Percentiles rank a stretch among this genome's conserved stretches.
Evolutionary conservation across 2,888 invertebrate species (phyloP).

Genomic region (Neria commutata): DNA sequence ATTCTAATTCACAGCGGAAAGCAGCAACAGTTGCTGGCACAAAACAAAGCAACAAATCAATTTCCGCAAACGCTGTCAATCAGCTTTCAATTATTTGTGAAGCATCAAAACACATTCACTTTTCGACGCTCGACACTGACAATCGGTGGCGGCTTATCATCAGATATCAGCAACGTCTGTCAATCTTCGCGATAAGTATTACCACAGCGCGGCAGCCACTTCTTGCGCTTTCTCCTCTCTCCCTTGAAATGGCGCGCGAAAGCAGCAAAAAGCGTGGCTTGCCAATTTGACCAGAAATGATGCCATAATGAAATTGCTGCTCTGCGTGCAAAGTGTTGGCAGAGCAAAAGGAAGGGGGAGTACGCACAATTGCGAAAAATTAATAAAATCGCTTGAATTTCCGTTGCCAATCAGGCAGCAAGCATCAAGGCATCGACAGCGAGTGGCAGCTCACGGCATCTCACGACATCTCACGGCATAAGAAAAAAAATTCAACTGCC

Average conservation of each 20-base stretch:
- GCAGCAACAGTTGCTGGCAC: too few relatives aligned
- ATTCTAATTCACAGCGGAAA: too few relatives aligned
- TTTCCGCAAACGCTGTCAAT: background rate
- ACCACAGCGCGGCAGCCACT: background rate
- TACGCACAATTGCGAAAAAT: slow-evolving; percentile 33
- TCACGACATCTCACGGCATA: too few relatives aligned
- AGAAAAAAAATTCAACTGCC: too few relatives aligned
- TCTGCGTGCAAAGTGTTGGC: too few relatives aligned
- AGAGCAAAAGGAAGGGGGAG: background rate
- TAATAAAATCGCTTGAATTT: slow-evolving; percentile 55
- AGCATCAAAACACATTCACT: background rate
- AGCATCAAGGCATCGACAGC: slow-evolving; percentile 21
- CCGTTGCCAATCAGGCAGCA: slow-evolving; percentile 47
- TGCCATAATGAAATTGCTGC: background rate
- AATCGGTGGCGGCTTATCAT: too few relatives aligned
- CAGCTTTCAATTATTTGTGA: background rate
- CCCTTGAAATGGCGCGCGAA: too few relatives aligned
- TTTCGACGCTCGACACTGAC: too few relatives aligned
- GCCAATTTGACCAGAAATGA: background rate
- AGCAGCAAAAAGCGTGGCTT: background rate
- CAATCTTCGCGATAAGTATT: background rate
- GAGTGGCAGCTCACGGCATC: background rate
- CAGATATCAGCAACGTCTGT: background rate
- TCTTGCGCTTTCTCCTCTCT: too few relatives aligned
- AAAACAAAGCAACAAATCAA: background rate